These are phyloP conservation scores for Myanophis thanlyinensis DNA, from an alignment of 2,113 vertebrate genomes.

Conservation along the genomic window DNA sequence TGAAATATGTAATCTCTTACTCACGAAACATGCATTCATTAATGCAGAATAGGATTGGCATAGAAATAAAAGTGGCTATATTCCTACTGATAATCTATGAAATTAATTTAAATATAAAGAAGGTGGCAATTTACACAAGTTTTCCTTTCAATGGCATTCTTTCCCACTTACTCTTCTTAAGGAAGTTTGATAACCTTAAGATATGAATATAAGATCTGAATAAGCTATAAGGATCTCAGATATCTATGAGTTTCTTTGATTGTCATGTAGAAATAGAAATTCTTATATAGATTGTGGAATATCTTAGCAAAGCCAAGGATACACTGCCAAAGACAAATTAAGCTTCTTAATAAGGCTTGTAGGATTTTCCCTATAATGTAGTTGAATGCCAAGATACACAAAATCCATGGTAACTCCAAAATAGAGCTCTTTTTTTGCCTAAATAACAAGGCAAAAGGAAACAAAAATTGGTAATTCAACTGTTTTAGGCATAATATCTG, in stretches of 20 bases:
- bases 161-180: not conserved
- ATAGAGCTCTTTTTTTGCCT: conserved; percentile 24
- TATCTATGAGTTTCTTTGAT: not conserved
- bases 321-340: conserved; percentile 10
- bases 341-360: conserved; percentile 12
- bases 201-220: not conserved
- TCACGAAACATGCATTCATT: not conserved
- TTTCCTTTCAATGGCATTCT: not conserved
- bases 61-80: not conserved
- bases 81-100: not conserved
- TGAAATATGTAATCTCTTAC: not conserved
- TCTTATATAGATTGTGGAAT: not conserved
- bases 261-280: conserved; percentile 20
- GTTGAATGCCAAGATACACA: conserved; percentile 20
- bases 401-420: conserved; percentile 13
- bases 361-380: conserved; percentile 25
- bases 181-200: not conserved
- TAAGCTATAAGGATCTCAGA: conserved; percentile 8
- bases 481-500: not conserved
- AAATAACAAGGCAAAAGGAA: conserved; percentile 28
- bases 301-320: not conserved
- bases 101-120: not conserved
- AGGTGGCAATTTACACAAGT: not conserved
- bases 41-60: not conserved
- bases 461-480: not conserved